Percentiles rank a stretch among this genome's conserved stretches.
These are phyloP conservation scores for Hermetia illucens DNA, from an alignment of 1,140 invertebrate species.

Conservation along the genomic window DNA sequence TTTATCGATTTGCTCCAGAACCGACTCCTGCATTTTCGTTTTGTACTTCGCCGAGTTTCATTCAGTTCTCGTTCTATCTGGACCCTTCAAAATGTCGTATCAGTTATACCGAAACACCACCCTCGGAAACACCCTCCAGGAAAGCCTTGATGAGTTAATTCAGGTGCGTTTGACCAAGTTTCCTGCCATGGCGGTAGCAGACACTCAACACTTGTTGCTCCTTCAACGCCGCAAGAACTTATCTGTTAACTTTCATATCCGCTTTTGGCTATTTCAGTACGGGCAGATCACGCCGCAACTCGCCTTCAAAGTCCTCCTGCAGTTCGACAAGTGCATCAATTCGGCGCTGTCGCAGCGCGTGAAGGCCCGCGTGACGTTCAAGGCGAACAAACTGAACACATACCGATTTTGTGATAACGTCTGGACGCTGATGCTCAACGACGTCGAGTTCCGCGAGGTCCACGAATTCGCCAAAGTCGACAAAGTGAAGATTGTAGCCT, in stretches of 20 bases:
- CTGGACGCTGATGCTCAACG: slow-evolving; percentile 94
- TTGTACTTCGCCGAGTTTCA: no score
- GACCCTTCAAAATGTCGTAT: no score
- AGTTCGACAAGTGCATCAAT: slow-evolving; percentile 97
- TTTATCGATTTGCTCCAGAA: no score
- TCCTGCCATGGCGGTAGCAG: slow-evolving; percentile 1
- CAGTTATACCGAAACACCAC: slow-evolving; percentile 97
- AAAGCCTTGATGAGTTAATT: slow-evolving; percentile 87
- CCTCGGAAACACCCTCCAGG: slow-evolving; percentile 89
- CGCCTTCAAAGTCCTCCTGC: slow-evolving; percentile 82
- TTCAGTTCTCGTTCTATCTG: no score
- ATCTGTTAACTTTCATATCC: no score
- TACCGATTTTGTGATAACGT: slow-evolving; percentile 99
- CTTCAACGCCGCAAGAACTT: no score
- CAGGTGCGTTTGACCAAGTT: slow-evolving; percentile 36
- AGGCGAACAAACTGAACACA: slow-evolving; percentile 93
- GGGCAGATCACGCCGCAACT: slow-evolving; percentile 88
- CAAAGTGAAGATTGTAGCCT: slow-evolving; percentile 98
- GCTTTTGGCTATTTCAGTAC: slow-evolving; percentile 64
- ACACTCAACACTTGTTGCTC: slow-evolving; percentile 1
- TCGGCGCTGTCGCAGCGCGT: slow-evolving; percentile 82
- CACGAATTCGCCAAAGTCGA: slow-evolving; percentile 89
- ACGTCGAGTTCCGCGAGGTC: slow-evolving; percentile 95
- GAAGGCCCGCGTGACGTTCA: slow-evolving; percentile 85
- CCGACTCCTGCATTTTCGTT: no score